Percentiles rank a stretch among this genome's conserved stretches.
Evolutionary conservation across 2,113 vertebrate species (phyloP).

Genomic region (Bostrychus sinensis): DNA sequence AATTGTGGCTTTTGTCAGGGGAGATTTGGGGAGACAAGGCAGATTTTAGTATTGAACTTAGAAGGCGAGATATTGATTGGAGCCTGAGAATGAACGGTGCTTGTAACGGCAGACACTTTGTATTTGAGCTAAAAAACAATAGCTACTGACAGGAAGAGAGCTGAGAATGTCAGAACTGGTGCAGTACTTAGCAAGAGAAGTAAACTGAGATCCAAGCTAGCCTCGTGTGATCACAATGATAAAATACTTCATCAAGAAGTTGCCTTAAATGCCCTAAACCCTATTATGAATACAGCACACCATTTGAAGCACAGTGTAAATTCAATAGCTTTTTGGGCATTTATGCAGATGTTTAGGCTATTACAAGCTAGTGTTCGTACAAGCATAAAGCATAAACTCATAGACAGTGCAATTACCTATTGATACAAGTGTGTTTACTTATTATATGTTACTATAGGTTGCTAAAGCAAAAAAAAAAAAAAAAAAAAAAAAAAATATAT

Average conservation of each 20-base stretch:
- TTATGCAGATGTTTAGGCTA: no score
- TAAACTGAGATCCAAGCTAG: constrained; percentile 2
- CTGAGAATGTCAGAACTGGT: constrained; percentile 16
- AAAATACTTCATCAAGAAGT: constrained; percentile 1
- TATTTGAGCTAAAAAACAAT: constrained; percentile 23
- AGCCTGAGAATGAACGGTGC: constrained; percentile 17
- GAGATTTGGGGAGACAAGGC: constrained; percentile 40
- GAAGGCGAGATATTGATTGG: constrained; percentile 46
- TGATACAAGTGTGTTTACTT: no score
- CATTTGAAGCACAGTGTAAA: neutral
- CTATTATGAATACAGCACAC: neutral
- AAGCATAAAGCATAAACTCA: no score
- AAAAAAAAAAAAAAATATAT: no score
- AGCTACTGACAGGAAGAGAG: constrained; percentile 25
- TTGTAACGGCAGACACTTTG: constrained; percentile 37
- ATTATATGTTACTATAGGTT: no score
- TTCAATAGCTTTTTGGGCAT: no score
- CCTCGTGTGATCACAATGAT: neutral
- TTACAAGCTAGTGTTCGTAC: no score
- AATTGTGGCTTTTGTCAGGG: constrained; percentile 34
- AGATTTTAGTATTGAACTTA: constrained; percentile 22
- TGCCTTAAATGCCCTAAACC: neutral
- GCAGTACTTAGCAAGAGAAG: constrained; percentile 19
- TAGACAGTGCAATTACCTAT: no score
- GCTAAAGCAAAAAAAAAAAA: no score